A percentile compares a stretch with the other conserved stretches of the same genome.
Conservation (phyloP, 1,140 invertebrate genomes). For the Cephus cinctus region DNA sequence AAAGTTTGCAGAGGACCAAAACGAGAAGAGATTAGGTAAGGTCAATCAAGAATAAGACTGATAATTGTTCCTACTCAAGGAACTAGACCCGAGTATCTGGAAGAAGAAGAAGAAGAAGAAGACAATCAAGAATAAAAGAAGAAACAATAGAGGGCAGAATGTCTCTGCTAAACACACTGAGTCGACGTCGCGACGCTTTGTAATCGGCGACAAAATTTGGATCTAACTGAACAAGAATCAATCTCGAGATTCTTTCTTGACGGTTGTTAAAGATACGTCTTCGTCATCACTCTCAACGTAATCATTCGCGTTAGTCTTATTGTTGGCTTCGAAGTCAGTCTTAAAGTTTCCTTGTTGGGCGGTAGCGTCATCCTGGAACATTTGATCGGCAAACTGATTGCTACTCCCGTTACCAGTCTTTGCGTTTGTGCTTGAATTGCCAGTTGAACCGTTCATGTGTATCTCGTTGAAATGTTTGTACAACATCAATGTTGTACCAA, state of each 20-base stretch:
- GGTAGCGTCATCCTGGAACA: slow-evolving; percentile 39
- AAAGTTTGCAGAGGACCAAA: no score
- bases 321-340: slow-evolving; percentile 54
- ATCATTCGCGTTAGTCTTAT: slow-evolving; percentile 36
- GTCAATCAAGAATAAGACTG: no score
- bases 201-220: no score
- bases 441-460: slow-evolving; percentile 34
- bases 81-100: no score
- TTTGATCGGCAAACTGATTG: slow-evolving; percentile 37
- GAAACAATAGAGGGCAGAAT: no score
- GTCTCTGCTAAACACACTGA: slow-evolving; percentile 26
- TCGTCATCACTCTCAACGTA: slow-evolving; percentile 30
- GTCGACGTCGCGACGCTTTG: no score
- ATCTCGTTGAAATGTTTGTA: slow-evolving; percentile 46
- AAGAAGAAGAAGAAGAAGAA: no score
- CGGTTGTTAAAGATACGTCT: slow-evolving; percentile 25
- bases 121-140: no score
- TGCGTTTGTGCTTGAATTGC: slow-evolving; percentile 36
- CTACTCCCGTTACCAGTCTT: slow-evolving; percentile 51
- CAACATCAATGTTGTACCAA: slow-evolving; percentile 39
- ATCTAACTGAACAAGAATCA: slow-evolving; percentile 27
- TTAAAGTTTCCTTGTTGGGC: slow-evolving; percentile 45
- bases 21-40: no score
- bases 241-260: slow-evolving; percentile 39
- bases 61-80: no score